Percentiles rank a stretch among this genome's conserved stretches.
These are phyloP conservation scores for Aplodontia rufa DNA, from an alignment of 2,113 vertebrate species.

Conservation along the genomic window DNA sequence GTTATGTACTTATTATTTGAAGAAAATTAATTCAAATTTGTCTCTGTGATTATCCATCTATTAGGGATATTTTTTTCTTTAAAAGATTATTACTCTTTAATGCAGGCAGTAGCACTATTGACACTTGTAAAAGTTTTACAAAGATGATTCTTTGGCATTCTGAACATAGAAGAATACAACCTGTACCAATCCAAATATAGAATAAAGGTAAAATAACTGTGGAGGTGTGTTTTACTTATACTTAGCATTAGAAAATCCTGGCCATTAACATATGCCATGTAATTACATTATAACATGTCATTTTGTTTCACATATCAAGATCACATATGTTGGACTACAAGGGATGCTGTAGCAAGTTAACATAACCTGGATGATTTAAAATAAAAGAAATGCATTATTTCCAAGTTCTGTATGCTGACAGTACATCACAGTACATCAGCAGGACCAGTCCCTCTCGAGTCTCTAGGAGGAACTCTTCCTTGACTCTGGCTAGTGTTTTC, in stretches of 20 bases:
- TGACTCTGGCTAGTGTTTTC: not conserved
- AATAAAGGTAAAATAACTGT: not conserved
- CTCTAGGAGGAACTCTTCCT: not conserved
- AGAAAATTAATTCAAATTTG: not conserved
- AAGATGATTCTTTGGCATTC: not conserved
- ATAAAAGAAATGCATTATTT: not conserved
- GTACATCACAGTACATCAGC: no score
- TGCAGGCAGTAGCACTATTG: not conserved
- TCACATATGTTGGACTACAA: not conserved
- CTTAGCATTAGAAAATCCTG: not conserved
- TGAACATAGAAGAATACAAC: not conserved
- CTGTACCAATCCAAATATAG: not conserved
- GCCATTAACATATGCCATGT: not conserved
- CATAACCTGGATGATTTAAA: not conserved
- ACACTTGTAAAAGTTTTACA: not conserved
- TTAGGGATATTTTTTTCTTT: not conserved
- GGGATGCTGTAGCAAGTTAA: not conserved
- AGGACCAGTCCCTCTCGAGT: not conserved
- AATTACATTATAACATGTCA: not conserved
- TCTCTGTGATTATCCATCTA: not conserved
- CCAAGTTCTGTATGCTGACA: not conserved
- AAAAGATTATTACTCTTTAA: not conserved
- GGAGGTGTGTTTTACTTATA: not conserved
- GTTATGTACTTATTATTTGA: not conserved
- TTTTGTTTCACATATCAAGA: not conserved